These are phyloP conservation scores for Drosophila prolongata DNA, from an alignment of 2,888 invertebrate species.

Conservation along the genomic window DNA sequence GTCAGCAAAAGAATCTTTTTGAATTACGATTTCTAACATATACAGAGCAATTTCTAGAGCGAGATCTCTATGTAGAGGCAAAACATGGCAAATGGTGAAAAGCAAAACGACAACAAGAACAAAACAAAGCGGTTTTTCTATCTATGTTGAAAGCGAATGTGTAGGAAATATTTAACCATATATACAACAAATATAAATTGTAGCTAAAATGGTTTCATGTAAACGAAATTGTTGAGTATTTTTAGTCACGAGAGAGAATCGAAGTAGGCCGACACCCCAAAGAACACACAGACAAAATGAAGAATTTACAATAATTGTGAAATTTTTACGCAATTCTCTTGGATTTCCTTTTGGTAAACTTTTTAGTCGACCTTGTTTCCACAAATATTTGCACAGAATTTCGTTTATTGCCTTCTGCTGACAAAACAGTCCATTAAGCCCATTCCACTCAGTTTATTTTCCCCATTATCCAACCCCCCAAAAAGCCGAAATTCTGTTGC, in stretches of 20 bases:
- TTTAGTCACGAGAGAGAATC: constrained; percentile 71
- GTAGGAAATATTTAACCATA: constrained; percentile 49
- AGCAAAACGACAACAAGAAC: constrained; percentile 51
- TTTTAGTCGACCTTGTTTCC: constrained; percentile 17
- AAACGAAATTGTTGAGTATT: constrained; percentile 84
- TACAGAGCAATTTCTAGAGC: constrained; percentile 45
- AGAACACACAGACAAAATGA: constrained; percentile 23
- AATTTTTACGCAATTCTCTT: constrained; percentile 28
- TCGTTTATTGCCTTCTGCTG: constrained; percentile 64
- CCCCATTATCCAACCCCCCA: constrained; percentile 1
- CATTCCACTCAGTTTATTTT: constrained; percentile 12
- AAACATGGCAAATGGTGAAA: constrained; percentile 74
- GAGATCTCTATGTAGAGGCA: constrained; percentile 41
- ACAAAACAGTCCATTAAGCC: constrained; percentile 54
- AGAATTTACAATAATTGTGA: constrained; percentile 37
- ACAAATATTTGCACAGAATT: constrained; percentile 46
- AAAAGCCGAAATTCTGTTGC: constrained; percentile 50
- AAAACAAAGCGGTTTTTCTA: constrained; percentile 62
- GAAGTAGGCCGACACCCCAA: constrained; percentile 20
- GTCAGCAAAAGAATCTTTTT: constrained; percentile 65
- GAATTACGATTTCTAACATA: constrained; percentile 41
- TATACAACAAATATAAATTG: constrained; percentile 55
- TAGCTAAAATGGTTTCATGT: constrained; percentile 84
- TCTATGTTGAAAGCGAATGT: constrained; percentile 45
- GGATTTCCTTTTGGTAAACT: constrained; percentile 8